phyloP scores from a whole-genome alignment of 2,888 invertebrate genomes.

The Phasia obesa region DNA sequence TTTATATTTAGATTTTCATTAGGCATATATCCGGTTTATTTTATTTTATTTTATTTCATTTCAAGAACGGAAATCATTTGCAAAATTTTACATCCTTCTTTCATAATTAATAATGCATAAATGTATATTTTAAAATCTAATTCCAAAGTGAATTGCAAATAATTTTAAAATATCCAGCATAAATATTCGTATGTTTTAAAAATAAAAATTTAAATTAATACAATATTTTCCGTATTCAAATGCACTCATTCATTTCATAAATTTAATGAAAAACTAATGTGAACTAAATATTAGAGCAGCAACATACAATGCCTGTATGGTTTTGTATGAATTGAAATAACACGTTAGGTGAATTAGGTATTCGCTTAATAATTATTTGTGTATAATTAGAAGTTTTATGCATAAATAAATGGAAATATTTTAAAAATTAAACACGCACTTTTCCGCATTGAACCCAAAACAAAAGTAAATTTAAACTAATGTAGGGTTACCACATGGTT shows the following conservation, averaged over 20 bases:
- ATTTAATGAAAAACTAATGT: conserved; percentile 61
- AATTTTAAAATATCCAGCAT: conserved; percentile 3
- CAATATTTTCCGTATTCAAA: conserved; percentile 27
- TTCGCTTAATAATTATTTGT: conserved; percentile 38
- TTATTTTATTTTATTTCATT: conserved; percentile 12
- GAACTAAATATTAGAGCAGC: conserved; percentile 55
- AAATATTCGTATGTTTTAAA: conserved; percentile 8
- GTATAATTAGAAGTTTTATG: conserved; percentile 48
- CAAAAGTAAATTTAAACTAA: conserved; percentile 25
- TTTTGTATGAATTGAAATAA: conserved; percentile 6
- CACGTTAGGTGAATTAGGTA: conserved; percentile 23
- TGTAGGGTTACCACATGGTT: conserved; percentile 39
- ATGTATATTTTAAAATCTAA: conserved; percentile 12
- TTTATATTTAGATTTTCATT: conserved; percentile 64
- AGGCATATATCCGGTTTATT: conserved; percentile 69
- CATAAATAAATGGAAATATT: conserved; percentile 61
- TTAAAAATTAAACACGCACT: conserved; percentile 75
- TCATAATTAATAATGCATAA: conserved; percentile 51
- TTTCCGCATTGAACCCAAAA: conserved; percentile 69
- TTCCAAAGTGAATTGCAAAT: conserved; percentile 7
- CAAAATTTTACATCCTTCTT: conserved; percentile 68
- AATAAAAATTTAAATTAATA: conserved; percentile 31
- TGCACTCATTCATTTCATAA: conserved; percentile 53
- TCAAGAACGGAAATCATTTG: conserved; percentile 71
- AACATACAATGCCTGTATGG: conserved; percentile 15